Conservation (phyloP, 2,113 vertebrate species). For the Uria aalge region DNA sequence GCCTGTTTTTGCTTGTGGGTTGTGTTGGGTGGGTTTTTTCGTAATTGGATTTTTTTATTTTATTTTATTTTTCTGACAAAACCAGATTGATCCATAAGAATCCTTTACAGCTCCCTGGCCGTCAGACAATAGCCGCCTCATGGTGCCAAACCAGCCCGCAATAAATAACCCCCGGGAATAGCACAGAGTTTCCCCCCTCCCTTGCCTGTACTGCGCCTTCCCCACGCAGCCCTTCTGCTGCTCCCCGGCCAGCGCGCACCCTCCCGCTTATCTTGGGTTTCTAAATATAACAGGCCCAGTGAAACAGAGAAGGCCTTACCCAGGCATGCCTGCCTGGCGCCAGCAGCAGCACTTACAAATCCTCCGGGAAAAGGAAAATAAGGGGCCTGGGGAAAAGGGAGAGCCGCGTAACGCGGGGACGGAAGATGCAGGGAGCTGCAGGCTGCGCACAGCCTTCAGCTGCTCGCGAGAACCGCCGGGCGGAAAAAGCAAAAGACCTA, state of each 20-base stretch:
- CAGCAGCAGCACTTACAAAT: neutral
- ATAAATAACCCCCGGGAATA: neutral
- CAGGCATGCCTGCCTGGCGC: neutral
- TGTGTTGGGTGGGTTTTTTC: too few relatives aligned
- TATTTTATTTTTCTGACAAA: neutral
- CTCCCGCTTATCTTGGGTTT: slow-evolving; percentile 2
- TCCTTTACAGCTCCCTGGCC: neutral
- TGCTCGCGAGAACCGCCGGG: accelerated
- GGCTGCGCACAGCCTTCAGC: neutral
- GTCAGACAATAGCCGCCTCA: neutral
- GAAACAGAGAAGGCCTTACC: neutral
- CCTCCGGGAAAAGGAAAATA: neutral
- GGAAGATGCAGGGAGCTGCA: neutral
- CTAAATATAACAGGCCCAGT: slow-evolving; percentile 43
- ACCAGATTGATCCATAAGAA: neutral
- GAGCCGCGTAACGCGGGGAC: accelerated
- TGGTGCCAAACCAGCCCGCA: neutral
- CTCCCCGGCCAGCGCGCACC: neutral
- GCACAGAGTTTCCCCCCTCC: neutral
- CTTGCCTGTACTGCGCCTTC: accelerated
- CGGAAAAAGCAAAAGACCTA: neutral
- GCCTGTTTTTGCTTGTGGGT: neutral
- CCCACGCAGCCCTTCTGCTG: neutral
- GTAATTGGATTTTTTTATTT: neutral
- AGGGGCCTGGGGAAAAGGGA: neutral